These are phyloP conservation scores for Volucella inflata DNA, from an alignment of 2,888 invertebrate species.

Conservation along the genomic window DNA sequence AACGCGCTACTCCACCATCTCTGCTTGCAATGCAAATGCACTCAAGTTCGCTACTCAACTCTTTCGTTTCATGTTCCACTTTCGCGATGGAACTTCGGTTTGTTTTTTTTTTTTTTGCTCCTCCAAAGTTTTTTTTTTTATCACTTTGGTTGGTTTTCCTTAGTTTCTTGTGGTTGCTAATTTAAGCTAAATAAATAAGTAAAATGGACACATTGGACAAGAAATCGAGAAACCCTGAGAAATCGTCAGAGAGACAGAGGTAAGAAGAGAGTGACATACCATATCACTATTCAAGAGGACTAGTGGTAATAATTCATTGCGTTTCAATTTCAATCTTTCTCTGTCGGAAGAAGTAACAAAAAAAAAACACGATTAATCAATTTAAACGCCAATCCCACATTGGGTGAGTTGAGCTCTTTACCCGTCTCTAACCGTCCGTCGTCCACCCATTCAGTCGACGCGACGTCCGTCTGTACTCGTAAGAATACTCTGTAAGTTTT, in stretches of 20 bases:
- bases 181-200: constrained; percentile 68
- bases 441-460: no score
- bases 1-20: constrained; percentile 16
- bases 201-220: constrained; percentile 63
- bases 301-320: constrained; percentile 69
- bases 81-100: constrained; percentile 28
- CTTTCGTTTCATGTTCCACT: constrained; percentile 65
- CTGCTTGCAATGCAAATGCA: no score
- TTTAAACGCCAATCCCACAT: constrained; percentile 75
- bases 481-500: no score
- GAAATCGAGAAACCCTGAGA: constrained; percentile 12
- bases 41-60: constrained; percentile 36
- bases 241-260: not conserved
- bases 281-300: constrained; percentile 29
- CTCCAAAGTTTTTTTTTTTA: not conserved
- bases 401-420: constrained; percentile 18
- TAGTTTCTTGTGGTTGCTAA: constrained; percentile 38
- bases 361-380: constrained; percentile 75
- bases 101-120: not conserved
- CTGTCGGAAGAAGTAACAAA: constrained; percentile 32
- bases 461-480: no score
- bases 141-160: no score
- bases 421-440: not conserved
- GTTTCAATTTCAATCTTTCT: constrained; percentile 71
- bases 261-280: constrained; percentile 33